phyloP scores from a whole-genome alignment of 2,113 vertebrate species.

The Tupaia tana region DNA sequence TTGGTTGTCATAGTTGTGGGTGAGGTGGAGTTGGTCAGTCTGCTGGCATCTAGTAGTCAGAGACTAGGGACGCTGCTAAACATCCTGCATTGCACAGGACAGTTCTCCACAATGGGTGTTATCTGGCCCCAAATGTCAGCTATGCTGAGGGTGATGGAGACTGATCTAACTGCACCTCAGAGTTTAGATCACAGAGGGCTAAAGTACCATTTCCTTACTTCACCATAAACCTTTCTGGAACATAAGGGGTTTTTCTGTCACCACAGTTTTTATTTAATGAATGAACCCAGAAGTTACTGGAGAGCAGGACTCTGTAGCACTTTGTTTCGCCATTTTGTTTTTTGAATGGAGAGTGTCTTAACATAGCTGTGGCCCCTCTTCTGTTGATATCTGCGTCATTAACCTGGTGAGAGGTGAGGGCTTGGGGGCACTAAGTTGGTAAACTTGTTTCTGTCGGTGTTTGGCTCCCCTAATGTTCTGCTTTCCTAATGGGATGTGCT shows the following conservation, averaged over 20 bases:
- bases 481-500: slow-evolving; percentile 20
- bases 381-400: neutral
- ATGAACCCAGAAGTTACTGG: neutral
- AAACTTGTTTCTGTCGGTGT: neutral
- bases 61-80: neutral
- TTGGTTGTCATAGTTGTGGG: neutral
- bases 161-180: neutral
- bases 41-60: neutral
- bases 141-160: neutral
- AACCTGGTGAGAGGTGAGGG: neutral
- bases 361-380: neutral
- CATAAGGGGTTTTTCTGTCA: neutral
- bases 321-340: slow-evolving; percentile 7
- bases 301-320: neutral
- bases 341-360: slow-evolving; percentile 7
- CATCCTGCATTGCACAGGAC: neutral
- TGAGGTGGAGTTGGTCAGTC: neutral
- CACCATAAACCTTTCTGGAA: neutral
- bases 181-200: neutral
- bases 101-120: neutral
- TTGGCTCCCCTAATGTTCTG: slow-evolving; percentile 14
- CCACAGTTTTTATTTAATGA: slow-evolving; percentile 37
- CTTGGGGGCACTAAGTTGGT: neutral
- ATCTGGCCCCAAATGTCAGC: neutral
- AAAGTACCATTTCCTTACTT: neutral